Base-by-base conservation (phyloP, 2,113 vertebrate species). In the Chionodraco myersi region DNA sequence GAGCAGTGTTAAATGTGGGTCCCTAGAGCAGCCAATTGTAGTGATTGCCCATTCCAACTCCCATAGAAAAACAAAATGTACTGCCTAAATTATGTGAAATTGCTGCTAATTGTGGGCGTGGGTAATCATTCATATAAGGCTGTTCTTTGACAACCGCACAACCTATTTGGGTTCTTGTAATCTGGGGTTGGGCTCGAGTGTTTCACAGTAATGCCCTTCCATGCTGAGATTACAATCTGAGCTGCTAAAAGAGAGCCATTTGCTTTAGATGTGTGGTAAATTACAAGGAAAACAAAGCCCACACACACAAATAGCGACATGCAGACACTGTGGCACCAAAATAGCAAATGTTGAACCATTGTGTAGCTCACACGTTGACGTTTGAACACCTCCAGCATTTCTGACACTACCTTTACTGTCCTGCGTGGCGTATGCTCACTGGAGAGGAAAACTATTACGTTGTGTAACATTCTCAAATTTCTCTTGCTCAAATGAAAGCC, bases 201-300 rank as follows among this genome's bases (percentile, higher is more conserved):
- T 58, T 85, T 83, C 53, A 53, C 54, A 75, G 61, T 71, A 72
- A 82, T 73, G 70, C 75, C 76, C 75, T 72, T 62, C 49, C 80
- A 71, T 75, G 53, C 62, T 64, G 67, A 81, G 92, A 92, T 93
- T 89, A 75, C 83, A 72, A 92, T 92, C 93, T 89, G 66, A 78
- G 86, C 77, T 75, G 75, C 77, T 65, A 65, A 69, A 80, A 76
- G 76, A 82, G 79, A 11, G 5, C 77, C 49, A 72, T 87, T 91
- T 78, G 86, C 76, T 83, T 78, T 47, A 75, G 62, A 77, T 72
- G 77, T 21, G 30, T 59, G 53, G 57, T 52, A 70, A 86, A 87
- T 79, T 73, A 49, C 77, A 84, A 77, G 75, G 34, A 83, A 87
- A 91, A 87, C 86, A 85, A 79, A 76, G 52, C 69, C 49, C 48